These are phyloP conservation scores for Diplolepis rosae DNA, from an alignment of 2,888 invertebrate genomes.

Conservation along the genomic window DNA sequence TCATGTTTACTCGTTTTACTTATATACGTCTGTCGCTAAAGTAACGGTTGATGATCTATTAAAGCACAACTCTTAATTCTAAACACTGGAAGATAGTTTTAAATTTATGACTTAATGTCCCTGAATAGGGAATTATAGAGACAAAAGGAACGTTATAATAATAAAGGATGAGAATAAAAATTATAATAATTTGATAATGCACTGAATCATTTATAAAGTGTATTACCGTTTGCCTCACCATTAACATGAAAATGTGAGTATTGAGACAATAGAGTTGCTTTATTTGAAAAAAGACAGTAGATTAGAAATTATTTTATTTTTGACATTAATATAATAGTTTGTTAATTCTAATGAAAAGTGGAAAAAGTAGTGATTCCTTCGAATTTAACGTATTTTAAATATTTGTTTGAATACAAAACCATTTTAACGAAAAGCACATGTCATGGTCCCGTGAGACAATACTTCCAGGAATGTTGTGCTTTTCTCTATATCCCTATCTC, in stretches of 20 bases:
- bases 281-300: background rate
- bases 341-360: background rate
- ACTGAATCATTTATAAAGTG: too few relatives aligned
- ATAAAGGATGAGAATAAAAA: too few relatives aligned
- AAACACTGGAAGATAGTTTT: background rate
- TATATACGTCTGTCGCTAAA: too few relatives aligned
- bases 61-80: background rate
- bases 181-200: too few relatives aligned
- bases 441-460: conserved; percentile 7
- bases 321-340: too few relatives aligned
- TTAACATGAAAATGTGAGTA: background rate
- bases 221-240: too few relatives aligned
- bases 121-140: too few relatives aligned
- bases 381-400: background rate
- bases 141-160: too few relatives aligned
- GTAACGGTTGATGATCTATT: background rate
- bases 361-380: background rate
- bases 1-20: conserved; percentile 8
- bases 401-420: conserved; percentile 3
- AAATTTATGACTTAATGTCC: too few relatives aligned
- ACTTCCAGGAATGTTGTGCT: background rate
- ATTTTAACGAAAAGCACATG: background rate
- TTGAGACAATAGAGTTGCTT: too few relatives aligned
- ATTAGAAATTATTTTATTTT: too few relatives aligned
- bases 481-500: conserved; percentile 9